Evolutionary conservation across 2,113 vertebrate species (phyloP), one percentile per base, ranked within the genome.

Genomic region (Cervus canadensis): DNA sequence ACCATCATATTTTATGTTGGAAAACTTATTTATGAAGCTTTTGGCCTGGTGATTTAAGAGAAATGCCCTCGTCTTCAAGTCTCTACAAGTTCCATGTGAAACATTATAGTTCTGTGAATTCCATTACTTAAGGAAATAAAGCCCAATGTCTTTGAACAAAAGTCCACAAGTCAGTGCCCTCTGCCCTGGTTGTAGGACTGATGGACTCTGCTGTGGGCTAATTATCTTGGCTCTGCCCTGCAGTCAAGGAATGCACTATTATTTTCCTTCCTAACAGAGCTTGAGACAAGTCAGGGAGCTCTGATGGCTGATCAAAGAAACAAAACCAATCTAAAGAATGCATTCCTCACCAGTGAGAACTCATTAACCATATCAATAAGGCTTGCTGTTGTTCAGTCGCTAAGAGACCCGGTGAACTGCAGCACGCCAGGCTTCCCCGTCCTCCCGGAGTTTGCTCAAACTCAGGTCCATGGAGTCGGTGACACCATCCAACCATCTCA

Each of bases 11-110:
- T 97, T 98, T 97, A 98, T 94, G 91, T 78, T 96, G 89, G 89
- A 98, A 97, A 98, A 98, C 95, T 96, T 95, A 92, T 89, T 98
- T 97, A 97, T 97, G 97, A 98, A 98, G 97, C 50, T 81, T 97
- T 91, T 94, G 87, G 91, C 64, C 84, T 98, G 59, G 94, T 92
- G 89, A 98, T 97, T 95, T 95, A 95, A 95, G 91, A 95, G 97
- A 98, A 88, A 43, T 62, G 30, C 6, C 11, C 28, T 87, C 16
- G 23, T 54, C 89, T 85, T 85, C 11, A 90, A 28, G 59, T 52
- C 30, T 40, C 15, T n/a, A 14, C 2, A 89, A 88, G 82, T 26
- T 82, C 54, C 50, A 81, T 45, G 5, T 36, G 30, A 89, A 95
- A 64, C 40, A 84, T 7, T 7, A 43, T 5, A 78, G 33, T 50